A percentile compares a stretch with the other conserved stretches of the same genome.
Evolutionary conservation across 2,888 invertebrate genomes (phyloP).

Genomic region (Calameuta filiformis): DNA sequence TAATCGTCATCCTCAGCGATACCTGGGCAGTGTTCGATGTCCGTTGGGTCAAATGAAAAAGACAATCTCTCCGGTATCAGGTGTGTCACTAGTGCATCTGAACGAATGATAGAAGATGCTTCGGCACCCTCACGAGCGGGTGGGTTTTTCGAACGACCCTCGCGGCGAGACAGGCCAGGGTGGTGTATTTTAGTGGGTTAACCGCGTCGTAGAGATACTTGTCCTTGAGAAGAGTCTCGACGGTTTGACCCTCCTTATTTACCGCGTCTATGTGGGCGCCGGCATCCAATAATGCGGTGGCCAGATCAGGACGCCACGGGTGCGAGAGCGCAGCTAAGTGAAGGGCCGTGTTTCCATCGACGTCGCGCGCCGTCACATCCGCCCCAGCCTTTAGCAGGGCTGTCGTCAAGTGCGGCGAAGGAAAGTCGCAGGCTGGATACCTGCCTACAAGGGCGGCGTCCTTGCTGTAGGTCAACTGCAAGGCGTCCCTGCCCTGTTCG

Average conservation of each 20-base stretch:
- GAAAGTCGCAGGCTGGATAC: slow-evolving; percentile 78
- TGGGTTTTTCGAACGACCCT: slow-evolving; percentile 73
- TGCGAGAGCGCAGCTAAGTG: slow-evolving; percentile 83
- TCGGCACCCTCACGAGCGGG: slow-evolving; percentile 42
- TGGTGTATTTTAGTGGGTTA: slow-evolving; percentile 82
- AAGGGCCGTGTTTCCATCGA: slow-evolving; percentile 87
- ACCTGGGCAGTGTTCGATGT: not conserved
- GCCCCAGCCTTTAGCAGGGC: slow-evolving; percentile 86
- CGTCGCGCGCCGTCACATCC: slow-evolving; percentile 81
- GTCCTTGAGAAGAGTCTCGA: slow-evolving; percentile 74
- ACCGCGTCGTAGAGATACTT: slow-evolving; percentile 76
- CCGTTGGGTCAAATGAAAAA: not conserved
- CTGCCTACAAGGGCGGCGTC: slow-evolving; percentile 78
- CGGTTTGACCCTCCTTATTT: slow-evolving; percentile 81
- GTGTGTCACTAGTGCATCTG: slow-evolving; percentile 45
- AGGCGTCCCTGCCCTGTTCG: slow-evolving; percentile 74
- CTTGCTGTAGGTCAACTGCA: slow-evolving; percentile 87
- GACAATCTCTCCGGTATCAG: not conserved
- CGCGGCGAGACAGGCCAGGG: slow-evolving; percentile 88
- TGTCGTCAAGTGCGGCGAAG: slow-evolving; percentile 76
- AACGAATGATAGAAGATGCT: slow-evolving; percentile 52
- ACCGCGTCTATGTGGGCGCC: slow-evolving; percentile 89
- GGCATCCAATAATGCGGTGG: slow-evolving; percentile 77
- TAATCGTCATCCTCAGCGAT: not conserved
- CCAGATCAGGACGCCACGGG: slow-evolving; percentile 72